These are phyloP conservation scores for Prosopocoilus inquinatus DNA, from an alignment of 2,888 invertebrate genomes.

Conservation along the genomic window DNA sequence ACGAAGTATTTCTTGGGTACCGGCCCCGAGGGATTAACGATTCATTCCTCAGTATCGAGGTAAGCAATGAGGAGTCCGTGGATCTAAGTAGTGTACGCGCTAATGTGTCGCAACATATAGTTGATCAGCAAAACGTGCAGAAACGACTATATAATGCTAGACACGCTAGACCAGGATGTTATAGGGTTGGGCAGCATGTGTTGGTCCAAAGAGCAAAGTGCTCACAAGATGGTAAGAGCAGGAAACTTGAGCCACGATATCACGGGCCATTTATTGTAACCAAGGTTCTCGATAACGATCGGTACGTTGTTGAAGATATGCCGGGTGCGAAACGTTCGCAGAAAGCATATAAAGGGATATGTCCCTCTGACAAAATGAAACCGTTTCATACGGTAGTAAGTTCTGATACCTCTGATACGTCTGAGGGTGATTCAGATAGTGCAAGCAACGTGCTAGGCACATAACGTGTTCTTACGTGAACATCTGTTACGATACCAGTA, in stretches of 20 bases:
- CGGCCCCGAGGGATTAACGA: slow-evolving; percentile 25
- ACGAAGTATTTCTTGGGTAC: slow-evolving; percentile 32
- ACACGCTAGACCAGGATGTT: slow-evolving; percentile 18
- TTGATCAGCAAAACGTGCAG: slow-evolving; percentile 8
- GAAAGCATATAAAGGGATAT: too few relatives aligned
- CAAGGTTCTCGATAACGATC: too few relatives aligned
- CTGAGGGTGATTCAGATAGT: too few relatives aligned
- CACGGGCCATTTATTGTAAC: slow-evolving; percentile 26
- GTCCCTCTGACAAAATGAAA: too few relatives aligned
- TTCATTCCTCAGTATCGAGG: slow-evolving; percentile 20
- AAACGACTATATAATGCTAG: background rate
- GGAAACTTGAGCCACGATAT: slow-evolving; percentile 26
- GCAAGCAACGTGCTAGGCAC: too few relatives aligned
- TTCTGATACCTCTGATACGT: too few relatives aligned
- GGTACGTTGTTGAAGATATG: too few relatives aligned
- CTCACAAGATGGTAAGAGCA: slow-evolving; percentile 24
- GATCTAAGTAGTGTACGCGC: slow-evolving; percentile 13
- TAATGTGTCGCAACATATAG: slow-evolving; percentile 1
- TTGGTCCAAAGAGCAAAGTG: slow-evolving; percentile 7
- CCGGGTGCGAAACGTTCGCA: too few relatives aligned
- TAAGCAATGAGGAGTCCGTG: slow-evolving; percentile 10
- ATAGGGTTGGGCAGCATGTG: slow-evolving; percentile 27
- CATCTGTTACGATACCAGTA: too few relatives aligned
- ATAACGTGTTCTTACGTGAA: too few relatives aligned
- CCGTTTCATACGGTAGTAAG: too few relatives aligned